A percentile compares a stretch with the other conserved stretches of the same genome.
Conservation (phyloP, 2,797 vertebrate species). For the Lophotriccus pileatus region DNA sequence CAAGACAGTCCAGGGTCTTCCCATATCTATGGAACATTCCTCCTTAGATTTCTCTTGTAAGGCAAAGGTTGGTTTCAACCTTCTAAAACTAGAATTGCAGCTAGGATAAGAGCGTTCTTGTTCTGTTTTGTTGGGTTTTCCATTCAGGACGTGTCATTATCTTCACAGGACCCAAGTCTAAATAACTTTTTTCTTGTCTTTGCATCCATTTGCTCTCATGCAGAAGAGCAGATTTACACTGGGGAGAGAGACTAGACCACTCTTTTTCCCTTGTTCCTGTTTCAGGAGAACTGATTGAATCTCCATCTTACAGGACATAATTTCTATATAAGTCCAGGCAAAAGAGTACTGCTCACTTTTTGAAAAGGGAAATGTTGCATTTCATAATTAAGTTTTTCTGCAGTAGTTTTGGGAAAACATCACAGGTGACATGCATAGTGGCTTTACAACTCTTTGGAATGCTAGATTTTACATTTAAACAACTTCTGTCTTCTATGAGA, state of each 20-base stretch:
- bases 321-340: not conserved
- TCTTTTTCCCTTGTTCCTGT: not conserved
- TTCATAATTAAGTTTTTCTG: not conserved
- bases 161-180: not conserved
- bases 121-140: not conserved
- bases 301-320: not conserved
- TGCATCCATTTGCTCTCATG: not conserved
- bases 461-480: not conserved
- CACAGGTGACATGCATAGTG: too few species aligned
- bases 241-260: not conserved
- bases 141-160: not conserved
- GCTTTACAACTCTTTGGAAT: not conserved
- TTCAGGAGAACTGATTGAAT: not conserved
- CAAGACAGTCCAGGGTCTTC: not conserved
- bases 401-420: not conserved
- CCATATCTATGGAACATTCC: not conserved
- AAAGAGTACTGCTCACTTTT: not conserved
- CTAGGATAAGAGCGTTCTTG: not conserved
- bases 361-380: not conserved
- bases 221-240: not conserved
- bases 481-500: not conserved
- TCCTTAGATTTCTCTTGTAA: not conserved
- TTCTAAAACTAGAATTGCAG: not conserved
- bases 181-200: not conserved
- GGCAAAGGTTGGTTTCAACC: not conserved